Evolutionary conservation across 2,113 vertebrate species (phyloP).

Genomic region (Excalfactoria chinensis): DNA sequence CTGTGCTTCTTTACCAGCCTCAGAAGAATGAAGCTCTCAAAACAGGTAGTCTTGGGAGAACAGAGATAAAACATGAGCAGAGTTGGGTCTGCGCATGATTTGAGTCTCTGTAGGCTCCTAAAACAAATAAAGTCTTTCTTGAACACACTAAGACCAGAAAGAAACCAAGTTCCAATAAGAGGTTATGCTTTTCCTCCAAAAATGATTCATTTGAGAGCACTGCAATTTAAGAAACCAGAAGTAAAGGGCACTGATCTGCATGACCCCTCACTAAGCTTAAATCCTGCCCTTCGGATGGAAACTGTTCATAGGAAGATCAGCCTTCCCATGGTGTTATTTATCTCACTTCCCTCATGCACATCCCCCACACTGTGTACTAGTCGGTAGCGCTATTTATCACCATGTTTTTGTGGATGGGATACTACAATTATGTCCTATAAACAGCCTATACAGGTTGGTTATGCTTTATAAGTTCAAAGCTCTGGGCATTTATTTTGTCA

Average conservation of each 20-base stretch:
- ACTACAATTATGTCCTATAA: not conserved
- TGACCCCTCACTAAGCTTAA: too few relatives aligned
- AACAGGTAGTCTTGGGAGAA: not conserved
- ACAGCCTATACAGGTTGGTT: not conserved
- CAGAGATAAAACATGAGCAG: not conserved
- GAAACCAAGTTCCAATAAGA: not conserved
- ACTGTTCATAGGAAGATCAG: not conserved
- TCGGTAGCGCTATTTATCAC: not conserved
- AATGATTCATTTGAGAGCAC: not conserved
- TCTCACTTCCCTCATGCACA: not conserved
- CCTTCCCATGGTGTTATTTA: not conserved
- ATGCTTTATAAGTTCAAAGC: not conserved
- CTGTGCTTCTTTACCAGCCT: not conserved
- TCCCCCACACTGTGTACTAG: not conserved
- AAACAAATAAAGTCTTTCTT: not conserved
- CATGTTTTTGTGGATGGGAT: not conserved
- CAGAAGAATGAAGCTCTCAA: not conserved
- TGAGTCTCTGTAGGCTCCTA: not conserved
- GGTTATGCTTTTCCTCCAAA: not conserved
- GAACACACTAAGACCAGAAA: not conserved
- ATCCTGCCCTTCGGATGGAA: not conserved
- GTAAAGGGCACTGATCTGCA: not conserved
- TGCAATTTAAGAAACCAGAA: not conserved
- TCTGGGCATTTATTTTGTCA: not conserved
- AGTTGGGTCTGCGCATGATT: not conserved